A percentile compares a stretch with the other conserved stretches of the same genome.
These are phyloP conservation scores for Gallinago paraguaiae DNA, from an alignment of 2,113 vertebrate species.

Conservation along the genomic window DNA sequence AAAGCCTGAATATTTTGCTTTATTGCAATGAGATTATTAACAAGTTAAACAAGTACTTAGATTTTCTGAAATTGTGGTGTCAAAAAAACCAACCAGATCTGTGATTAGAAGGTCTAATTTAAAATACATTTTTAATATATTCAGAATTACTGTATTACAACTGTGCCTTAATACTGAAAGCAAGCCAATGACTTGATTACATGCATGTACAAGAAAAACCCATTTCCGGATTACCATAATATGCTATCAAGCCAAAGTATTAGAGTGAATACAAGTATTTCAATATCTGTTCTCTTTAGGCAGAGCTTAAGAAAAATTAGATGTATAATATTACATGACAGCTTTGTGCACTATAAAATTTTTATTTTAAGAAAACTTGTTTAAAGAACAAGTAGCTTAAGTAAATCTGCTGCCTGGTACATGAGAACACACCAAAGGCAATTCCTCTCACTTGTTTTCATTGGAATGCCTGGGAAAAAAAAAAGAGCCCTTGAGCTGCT, in stretches of 20 bases:
- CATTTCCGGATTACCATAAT: conserved; percentile 8
- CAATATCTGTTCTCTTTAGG: neutral
- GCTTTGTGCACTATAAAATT: neutral
- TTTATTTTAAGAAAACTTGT: conserved; percentile 50
- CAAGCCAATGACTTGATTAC: neutral
- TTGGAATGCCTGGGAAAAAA: conserved; percentile 17
- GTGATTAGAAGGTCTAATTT: neutral
- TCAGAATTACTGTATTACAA: neutral
- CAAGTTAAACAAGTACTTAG: neutral
- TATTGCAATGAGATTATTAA: neutral
- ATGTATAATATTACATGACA: neutral
- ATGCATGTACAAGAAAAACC: neutral
- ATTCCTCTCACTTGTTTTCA: conserved; percentile 49
- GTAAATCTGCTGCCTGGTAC: conserved; percentile 8
- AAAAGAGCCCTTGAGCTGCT: neutral
- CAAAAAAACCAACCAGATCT: neutral
- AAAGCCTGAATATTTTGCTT: neutral
- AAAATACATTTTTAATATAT: neutral
- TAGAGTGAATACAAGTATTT: neutral
- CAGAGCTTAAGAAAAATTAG: neutral
- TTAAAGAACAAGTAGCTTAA: conserved; percentile 29
- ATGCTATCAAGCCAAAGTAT: neutral
- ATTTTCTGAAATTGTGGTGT: neutral
- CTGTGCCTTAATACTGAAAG: neutral
- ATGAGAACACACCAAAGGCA: conserved; percentile 33